Base-by-base conservation (phyloP, 64 coral and sea anemone genomes). In the Hydrozoanthus tunicans region DNA sequence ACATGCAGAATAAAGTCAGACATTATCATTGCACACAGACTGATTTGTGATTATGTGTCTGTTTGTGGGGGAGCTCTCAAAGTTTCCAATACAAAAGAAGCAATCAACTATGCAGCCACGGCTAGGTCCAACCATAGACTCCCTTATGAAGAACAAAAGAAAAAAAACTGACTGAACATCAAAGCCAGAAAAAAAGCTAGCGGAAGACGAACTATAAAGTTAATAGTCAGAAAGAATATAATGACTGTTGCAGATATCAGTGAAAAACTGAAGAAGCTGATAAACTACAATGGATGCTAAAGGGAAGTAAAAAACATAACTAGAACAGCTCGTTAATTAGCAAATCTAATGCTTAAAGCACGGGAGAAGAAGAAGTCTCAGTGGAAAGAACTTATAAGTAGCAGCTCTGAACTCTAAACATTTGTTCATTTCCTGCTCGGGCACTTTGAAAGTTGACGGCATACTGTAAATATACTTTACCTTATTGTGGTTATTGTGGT, bases 121-220 rank as follows among this genome's bases (percentile, higher is more conserved):
- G 74, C 74, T 79, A 90, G 73, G 15, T 90, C 73, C 3, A 90
- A 64, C 58, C 79, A 78, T 24, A 79, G 88, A 20, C 12, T 53
- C 14, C 59, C 79, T 27, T 51, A 79, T 79, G 89, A 66, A 90
- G 89, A 90, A 79, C 13, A 78, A n/a, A 89, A 64, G 89, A 90
- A 79, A 75, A 90, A 9, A 90, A 90, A 90, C 59, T 64, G 43
- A 90, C 74, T 7, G 89, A 90, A 90, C 75, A 90, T 27, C 89
- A 90, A 86, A 73, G 66, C 78, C n/a, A 80, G 78, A 80, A 80
- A 75, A 77, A 78, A 61, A 80, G 78, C 78, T 55, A 79, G 55
- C 25, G 56, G 51, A 79, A 79, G 17, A 79, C 55, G 56, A 80
- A 80, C 57, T 80, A 80, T 5, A 80, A 80, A n/a, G 32, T 43